Conservation (phyloP, 2,113 vertebrate species). For the Lutjanus erythropterus region DNA sequence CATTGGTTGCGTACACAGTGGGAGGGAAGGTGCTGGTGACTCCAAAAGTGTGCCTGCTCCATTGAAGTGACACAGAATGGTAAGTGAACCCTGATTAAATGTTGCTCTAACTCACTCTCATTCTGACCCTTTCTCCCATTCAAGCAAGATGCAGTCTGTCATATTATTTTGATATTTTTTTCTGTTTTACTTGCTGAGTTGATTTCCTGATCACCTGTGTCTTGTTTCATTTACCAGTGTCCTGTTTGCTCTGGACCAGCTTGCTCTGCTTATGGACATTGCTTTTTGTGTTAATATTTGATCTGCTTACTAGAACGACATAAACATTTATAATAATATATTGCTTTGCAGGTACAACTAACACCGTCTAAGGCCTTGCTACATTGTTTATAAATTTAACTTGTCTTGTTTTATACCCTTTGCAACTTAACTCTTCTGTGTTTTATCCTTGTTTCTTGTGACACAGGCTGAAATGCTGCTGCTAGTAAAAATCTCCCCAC, state of each 20-base stretch:
- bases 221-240: neutral
- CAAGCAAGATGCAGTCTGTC: neutral
- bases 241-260: neutral
- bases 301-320: too few relatives aligned
- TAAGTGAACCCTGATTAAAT: conserved; percentile 3
- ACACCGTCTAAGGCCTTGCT: neutral
- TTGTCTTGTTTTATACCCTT: neutral
- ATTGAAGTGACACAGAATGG: conserved; percentile 21
- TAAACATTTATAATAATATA: too few relatives aligned
- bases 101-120: conserved; percentile 18
- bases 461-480: conserved; percentile 1
- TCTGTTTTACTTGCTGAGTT: conserved; percentile 2
- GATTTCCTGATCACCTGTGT: neutral
- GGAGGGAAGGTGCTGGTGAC: conserved; percentile 28
- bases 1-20: conserved; percentile 14
- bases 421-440: neutral
- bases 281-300: too few relatives aligned
- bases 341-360: neutral
- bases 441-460: neutral
- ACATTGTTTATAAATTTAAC: neutral
- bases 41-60: conserved; percentile 26
- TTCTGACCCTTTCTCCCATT: conserved; percentile 13
- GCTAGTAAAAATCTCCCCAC: conserved; percentile 2
- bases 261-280: too few relatives aligned
- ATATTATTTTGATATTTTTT: neutral